phyloP scores from a whole-genome alignment of 2,888 invertebrate genomes.

The Gandaritis pyraliata region DNA sequence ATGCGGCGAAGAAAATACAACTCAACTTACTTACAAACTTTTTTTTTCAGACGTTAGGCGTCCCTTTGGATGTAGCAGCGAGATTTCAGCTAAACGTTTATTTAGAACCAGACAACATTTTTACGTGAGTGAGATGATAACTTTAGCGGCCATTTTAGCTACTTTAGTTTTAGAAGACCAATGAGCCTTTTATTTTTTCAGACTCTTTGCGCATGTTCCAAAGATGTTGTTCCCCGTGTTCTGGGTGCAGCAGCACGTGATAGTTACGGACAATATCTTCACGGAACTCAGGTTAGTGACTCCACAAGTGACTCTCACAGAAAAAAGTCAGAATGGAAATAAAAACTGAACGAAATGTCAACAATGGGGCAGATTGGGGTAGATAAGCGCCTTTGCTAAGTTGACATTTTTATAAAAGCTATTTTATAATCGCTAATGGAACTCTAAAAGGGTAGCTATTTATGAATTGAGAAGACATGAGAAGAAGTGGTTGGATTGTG shows the following conservation, averaged over 20 bases:
- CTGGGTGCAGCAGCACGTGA: slow-evolving; percentile 90
- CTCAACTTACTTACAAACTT: not conserved
- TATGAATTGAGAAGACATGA: no score
- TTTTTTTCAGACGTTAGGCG: slow-evolving; percentile 87
- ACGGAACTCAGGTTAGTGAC: slow-evolving; percentile 54
- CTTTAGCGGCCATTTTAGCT: no score
- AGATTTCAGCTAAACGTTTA: slow-evolving; percentile 92
- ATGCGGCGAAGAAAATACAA: not conserved
- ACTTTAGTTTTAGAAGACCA: no score
- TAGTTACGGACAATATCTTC: slow-evolving; percentile 84
- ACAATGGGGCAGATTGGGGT: no score
- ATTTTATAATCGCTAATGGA: no score
- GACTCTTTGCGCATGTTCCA: slow-evolving; percentile 87
- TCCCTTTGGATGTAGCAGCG: slow-evolving; percentile 90
- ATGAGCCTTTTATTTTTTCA: slow-evolving; percentile 63
- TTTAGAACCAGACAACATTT: slow-evolving; percentile 85
- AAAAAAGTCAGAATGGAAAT: no score
- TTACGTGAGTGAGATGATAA: slow-evolving; percentile 85
- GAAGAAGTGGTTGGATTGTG: no score
- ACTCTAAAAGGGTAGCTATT: no score
- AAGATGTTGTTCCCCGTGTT: slow-evolving; percentile 89
- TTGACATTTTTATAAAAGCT: no score
- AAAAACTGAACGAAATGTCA: no score
- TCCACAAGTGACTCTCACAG: not conserved
- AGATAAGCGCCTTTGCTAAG: no score